A percentile compares a stretch with the other conserved stretches of the same genome.
These are phyloP conservation scores for Andrena chrysosceles DNA, from an alignment of 2,888 invertebrate genomes.

Conservation along the genomic window DNA sequence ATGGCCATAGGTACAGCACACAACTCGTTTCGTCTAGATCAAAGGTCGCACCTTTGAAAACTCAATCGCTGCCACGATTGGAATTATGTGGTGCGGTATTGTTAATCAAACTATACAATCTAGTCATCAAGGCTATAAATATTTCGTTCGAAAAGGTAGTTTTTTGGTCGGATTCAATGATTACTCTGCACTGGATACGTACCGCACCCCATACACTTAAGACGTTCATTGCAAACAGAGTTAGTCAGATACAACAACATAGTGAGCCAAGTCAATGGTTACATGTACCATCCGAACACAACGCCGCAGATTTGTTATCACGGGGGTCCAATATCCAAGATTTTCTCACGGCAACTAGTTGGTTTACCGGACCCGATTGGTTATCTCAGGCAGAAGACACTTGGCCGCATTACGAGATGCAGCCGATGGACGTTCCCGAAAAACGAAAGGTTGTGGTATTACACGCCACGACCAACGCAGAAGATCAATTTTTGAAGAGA, in stretches of 20 bases:
- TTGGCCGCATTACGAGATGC: not conserved
- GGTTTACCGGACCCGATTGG: not conserved
- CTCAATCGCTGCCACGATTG: too few species aligned
- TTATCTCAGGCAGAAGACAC: not conserved
- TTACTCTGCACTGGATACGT: not conserved
- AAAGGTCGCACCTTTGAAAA: too few species aligned
- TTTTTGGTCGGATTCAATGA: not conserved
- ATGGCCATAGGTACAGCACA: too few species aligned
- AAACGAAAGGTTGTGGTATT: not conserved
- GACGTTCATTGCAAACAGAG: not conserved
- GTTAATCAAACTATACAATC: too few species aligned
- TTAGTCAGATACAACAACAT: not conserved
- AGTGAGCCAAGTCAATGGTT: not conserved
- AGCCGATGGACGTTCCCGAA: not conserved
- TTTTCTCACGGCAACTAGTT: not conserved
- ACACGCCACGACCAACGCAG: not conserved
- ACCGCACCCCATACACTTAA: not conserved
- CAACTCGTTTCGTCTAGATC: too few species aligned
- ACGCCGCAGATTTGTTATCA: conserved; percentile 3
- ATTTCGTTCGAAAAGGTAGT: too few species aligned
- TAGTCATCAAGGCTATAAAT: too few species aligned
- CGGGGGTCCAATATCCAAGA: not conserved
- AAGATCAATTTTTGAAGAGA: not conserved
- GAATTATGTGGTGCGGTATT: too few species aligned
- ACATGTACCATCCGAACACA: not conserved